Evolutionary conservation across 2,888 invertebrate genomes (phyloP), one percentile per base, ranked within the genome.

Genomic region (Clistopyga incitator): DNA sequence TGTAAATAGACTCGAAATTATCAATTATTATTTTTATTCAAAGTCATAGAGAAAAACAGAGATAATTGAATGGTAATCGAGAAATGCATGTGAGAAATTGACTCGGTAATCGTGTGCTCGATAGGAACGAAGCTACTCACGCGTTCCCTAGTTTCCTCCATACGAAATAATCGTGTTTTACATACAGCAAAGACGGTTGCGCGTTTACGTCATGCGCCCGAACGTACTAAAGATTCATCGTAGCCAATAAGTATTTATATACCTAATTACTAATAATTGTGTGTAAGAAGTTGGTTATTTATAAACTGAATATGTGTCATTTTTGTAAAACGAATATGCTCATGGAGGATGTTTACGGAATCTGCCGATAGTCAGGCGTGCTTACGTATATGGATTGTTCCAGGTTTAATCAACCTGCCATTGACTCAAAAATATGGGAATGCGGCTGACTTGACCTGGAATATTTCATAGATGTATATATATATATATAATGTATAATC

Each of bases 1-100:
- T 90, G 90, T 90, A 90, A 87, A 90, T 90, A 90, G 88, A 87
- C 85, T 81, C 84, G 82, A 88, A 87, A 89, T 88, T 85, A 86
- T 86, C 86, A 82, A 87, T 84, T 83, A 80, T 88, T 86, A 86
- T 86, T 89, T 87, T 87, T 85, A 82, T 79, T 84, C 84, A 79
- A 61, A 81, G 68, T 78, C 72, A 52, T 15, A 13, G 59, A 56
- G 47, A 29, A 50, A 50, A 50, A 50, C 25, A 23, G 25, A 20
- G 29, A 38, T 38, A 38, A 42, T 8, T 23, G 42, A 42, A 29
- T 42, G n/a, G 45, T n/a, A 25, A 56, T 52, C 42, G 71, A 71
- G 20, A 20, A 42, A 20, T n/a, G 68, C 6, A 67, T 45, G 54
- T 3, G 50, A 54, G 38, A 13, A 61, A 77, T 47, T 25, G 74